Base-by-base conservation (phyloP, 2,888 invertebrate genomes). In the Himalopsyche anomala region DNA sequence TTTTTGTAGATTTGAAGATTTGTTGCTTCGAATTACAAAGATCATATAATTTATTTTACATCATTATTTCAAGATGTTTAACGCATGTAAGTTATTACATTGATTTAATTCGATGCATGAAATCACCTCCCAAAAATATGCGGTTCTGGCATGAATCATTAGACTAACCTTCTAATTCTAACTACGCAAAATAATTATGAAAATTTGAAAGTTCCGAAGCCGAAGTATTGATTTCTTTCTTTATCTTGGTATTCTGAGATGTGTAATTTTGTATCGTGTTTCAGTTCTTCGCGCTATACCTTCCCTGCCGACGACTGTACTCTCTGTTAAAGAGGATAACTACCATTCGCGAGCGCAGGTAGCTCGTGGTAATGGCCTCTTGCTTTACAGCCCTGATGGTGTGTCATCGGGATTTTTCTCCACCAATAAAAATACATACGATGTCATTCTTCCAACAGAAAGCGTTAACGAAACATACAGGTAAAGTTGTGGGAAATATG, bases 401-500 rank as follows among this genome's bases (percentile, higher is more conserved):
- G 82, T 69, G 6, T 80, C 85, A 5, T 12, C 84, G 19, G 87
- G 87, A 15, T 83, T 87, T 19, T 86, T 87, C 36, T 82, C 84
- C 38, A 56, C 9, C 8, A 92, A 91, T 89, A 92, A 93, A 88
- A 93, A 93, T 92, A 94, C 90, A 88, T 97, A 94, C 90, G 97
- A 97, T 91, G 96, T 97, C 88, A 94, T 97, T 5, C 91, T 97
- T 74, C 95, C 96, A 90, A 94, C 96, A 89, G 96, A 97, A 90
- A 95, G 95, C 69, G 92, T 95, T 83, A 94, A 95, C 90, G 94
- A 95, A 89, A 96, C 96, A 88, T 97, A 95, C 91, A 96, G 96
- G 96, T 96, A 91, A 81, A 86, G 83, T 80, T 4, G 45, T 81
- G 9, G 11, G 0, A 45, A 45, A 81, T 28, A 28, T 28, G 28